Evolutionary conservation across 2,113 vertebrate species (phyloP).

Genomic region (Antennarius striatus): DNA sequence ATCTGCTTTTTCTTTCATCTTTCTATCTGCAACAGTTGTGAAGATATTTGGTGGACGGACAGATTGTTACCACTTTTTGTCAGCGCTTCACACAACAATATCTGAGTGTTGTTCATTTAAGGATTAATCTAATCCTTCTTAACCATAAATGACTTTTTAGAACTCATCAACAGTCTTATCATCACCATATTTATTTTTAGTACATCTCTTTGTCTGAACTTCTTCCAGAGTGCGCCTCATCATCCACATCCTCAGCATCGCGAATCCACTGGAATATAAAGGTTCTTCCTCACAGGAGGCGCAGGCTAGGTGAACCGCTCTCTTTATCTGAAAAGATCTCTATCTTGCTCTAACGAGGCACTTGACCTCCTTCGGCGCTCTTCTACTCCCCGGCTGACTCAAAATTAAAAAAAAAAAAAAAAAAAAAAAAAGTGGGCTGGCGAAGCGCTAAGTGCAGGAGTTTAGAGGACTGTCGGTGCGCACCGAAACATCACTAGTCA

Average conservation of each 20-base stretch:
- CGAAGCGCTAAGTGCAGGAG: slow-evolving; percentile 73
- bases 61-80: no score
- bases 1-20: no score
- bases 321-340: slow-evolving; percentile 69
- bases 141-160: no score
- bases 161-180: no score
- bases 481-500: slow-evolving; percentile 65
- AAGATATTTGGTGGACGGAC: no score
- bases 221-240: neutral
- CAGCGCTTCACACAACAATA: no score
- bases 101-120: no score
- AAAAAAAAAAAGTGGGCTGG: slow-evolving; percentile 75
- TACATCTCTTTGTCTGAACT: neutral
- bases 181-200: no score
- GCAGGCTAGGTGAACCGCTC: slow-evolving; percentile 46
- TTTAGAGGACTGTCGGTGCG: slow-evolving; percentile 71
- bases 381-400: slow-evolving; percentile 73
- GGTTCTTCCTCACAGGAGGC: slow-evolving; percentile 24
- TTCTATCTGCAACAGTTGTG: no score
- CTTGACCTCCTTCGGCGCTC: slow-evolving; percentile 69
- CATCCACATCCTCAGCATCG: slow-evolving; percentile 19
- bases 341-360: slow-evolving; percentile 65
- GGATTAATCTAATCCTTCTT: no score
- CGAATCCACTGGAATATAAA: neutral
- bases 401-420: slow-evolving; percentile 25